Evolutionary conservation across 2,113 vertebrate genomes (phyloP).

Genomic region (Nematolebias whitei): DNA sequence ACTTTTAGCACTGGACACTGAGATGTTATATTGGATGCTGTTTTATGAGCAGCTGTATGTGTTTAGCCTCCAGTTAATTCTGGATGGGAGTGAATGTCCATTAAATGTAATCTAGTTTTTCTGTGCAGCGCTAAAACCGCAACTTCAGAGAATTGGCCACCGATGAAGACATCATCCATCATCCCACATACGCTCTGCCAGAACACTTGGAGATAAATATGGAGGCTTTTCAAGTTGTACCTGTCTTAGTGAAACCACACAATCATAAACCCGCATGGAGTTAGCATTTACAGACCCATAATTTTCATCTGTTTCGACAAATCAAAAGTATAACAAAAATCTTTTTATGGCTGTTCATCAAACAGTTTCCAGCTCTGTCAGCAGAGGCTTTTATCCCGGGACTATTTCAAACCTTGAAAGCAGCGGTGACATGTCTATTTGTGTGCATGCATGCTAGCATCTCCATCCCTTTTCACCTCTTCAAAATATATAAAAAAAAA

Average conservation of each 20-base stretch:
- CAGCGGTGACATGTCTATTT: constrained; percentile 21
- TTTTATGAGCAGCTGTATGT: constrained; percentile 56
- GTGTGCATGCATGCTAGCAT: constrained; percentile 2
- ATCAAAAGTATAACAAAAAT: constrained; percentile 61
- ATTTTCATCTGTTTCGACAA: constrained; percentile 62
- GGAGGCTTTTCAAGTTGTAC: constrained; percentile 71
- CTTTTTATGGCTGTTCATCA: constrained; percentile 60
- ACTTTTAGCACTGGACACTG: constrained; percentile 39
- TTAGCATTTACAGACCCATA: constrained; percentile 29
- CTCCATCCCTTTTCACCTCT: constrained; percentile 33
- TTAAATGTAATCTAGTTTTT: constrained; percentile 81
- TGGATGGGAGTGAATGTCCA: constrained; percentile 74
- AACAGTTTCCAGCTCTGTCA: constrained; percentile 48
- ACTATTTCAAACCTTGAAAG: constrained; percentile 59
- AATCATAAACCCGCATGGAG: constrained; percentile 51
- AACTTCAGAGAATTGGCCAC: constrained; percentile 76
- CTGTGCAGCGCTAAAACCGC: constrained; percentile 73
- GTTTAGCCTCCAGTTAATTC: constrained; percentile 76
- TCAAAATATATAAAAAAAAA: constrained; percentile 62
- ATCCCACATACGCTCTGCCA: constrained; percentile 71
- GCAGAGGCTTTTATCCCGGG: constrained; percentile 55
- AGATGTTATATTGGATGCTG: constrained; percentile 47
- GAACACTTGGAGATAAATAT: constrained; percentile 72
- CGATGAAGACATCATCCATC: constrained; percentile 78
- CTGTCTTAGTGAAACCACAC: constrained; percentile 69